Evolutionary conservation across 2,113 vertebrate species (phyloP).

Genomic region (Brienomyrus brachyistius): DNA sequence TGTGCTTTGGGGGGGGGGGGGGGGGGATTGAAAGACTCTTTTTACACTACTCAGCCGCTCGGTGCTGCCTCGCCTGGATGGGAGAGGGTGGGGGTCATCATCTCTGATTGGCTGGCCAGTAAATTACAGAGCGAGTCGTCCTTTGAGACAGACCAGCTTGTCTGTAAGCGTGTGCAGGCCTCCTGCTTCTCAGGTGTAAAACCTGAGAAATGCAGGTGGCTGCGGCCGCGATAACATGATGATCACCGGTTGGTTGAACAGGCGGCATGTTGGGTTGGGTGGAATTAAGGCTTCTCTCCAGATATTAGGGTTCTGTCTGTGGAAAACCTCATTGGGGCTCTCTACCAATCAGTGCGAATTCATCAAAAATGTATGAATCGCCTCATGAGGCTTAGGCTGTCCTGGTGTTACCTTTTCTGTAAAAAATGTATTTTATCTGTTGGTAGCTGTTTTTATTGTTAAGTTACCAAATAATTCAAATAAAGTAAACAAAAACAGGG

Average conservation of each 20-base stretch:
- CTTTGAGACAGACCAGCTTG: constrained; percentile 41
- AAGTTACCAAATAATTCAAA: neutral
- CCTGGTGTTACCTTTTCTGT: neutral
- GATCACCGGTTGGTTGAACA: neutral
- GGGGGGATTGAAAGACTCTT: constrained; percentile 56
- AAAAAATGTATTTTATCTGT: neutral
- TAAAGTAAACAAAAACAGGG: neutral
- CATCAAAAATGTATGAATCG: neutral
- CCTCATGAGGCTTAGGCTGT: neutral
- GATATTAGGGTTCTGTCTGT: neutral
- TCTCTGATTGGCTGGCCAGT: constrained; percentile 63
- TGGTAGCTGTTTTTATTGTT: neutral
- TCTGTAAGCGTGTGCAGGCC: neutral
- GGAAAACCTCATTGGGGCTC: neutral
- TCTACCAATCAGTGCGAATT: neutral
- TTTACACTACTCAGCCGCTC: constrained; percentile 69
- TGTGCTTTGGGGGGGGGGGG: constrained; percentile 43
- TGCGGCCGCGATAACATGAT: neutral
- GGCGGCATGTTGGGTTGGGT: neutral
- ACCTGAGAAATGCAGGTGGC: neutral
- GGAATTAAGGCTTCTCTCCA: neutral
- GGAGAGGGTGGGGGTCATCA: constrained; percentile 58
- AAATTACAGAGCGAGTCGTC: constrained; percentile 61
- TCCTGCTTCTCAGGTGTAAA: neutral
- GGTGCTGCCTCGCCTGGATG: constrained; percentile 33